Conservation (phyloP, 2,797 vertebrate genomes). For the Alfaro cultratus region DNA sequence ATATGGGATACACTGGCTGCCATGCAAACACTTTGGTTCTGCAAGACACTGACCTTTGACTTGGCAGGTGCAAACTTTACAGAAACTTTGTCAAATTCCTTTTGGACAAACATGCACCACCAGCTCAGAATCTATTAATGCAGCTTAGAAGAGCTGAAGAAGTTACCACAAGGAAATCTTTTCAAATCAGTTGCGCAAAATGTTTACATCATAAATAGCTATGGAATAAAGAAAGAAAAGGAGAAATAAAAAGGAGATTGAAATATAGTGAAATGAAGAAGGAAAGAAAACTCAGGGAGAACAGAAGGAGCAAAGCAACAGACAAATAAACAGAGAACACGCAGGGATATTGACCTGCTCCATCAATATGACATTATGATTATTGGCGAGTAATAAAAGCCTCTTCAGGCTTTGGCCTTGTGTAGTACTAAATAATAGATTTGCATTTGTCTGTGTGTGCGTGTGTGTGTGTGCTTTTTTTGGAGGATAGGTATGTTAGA, state of each 20-base stretch:
- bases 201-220: background rate
- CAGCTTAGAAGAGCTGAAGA: background rate
- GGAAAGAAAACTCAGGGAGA: background rate
- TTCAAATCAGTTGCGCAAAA: background rate
- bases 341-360: slow-evolving; percentile 66
- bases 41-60: slow-evolving; percentile 60
- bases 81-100: slow-evolving; percentile 1
- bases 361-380: slow-evolving; percentile 76
- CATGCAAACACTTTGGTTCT: slow-evolving; percentile 43
- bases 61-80: slow-evolving; percentile 27
- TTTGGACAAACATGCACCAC: slow-evolving; percentile 30
- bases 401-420: slow-evolving; percentile 64
- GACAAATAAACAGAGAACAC: slow-evolving; percentile 48
- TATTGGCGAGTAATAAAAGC: slow-evolving; percentile 78
- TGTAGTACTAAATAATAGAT: slow-evolving; percentile 61
- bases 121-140: slow-evolving; percentile 13
- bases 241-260: background rate
- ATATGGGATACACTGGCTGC: slow-evolving; percentile 23
- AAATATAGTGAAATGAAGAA: slow-evolving; percentile 8
- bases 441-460: slow-evolving; percentile 9
- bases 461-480: slow-evolving; percentile 24
- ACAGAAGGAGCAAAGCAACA: slow-evolving; percentile 14
- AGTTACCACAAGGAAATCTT: background rate
- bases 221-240: background rate
- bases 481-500: slow-evolving; percentile 20